phyloP scores from a whole-genome alignment of 35 echinoderm and acorn worm genomes.

The Stichopus chloronotus region DNA sequence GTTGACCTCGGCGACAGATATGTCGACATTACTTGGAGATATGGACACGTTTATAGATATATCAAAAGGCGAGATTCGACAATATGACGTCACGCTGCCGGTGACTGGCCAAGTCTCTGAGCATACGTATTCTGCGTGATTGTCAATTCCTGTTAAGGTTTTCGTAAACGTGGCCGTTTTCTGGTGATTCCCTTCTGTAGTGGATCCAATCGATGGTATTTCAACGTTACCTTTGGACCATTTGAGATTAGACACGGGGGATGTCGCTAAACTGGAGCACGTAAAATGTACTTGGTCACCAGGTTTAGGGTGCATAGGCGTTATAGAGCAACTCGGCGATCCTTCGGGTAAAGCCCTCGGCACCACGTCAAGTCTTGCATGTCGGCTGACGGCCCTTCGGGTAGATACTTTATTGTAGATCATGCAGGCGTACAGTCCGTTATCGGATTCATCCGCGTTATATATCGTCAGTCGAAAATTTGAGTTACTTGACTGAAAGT shows the following conservation, averaged over 20 bases:
- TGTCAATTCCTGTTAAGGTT: constrained; percentile 25
- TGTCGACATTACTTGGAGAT: not conserved
- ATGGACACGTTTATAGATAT: constrained; percentile 54
- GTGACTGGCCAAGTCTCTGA: constrained; percentile 21
- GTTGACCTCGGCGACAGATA: constrained; percentile 14
- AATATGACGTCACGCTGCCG: constrained; percentile 28
- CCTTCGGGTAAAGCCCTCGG: constrained; percentile 6
- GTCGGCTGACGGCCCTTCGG: not conserved
- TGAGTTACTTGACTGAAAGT: not conserved
- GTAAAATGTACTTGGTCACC: constrained; percentile 32
- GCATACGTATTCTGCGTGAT: constrained; percentile 19
- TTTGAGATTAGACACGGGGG: not conserved
- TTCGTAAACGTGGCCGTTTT: constrained; percentile 26
- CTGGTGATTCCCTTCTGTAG: not conserved
- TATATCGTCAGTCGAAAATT: constrained; percentile 37
- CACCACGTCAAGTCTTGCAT: constrained; percentile 8
- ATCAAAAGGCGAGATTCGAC: constrained; percentile 40
- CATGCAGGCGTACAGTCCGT: constrained; percentile 48
- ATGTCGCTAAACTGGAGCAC: constrained; percentile 5
- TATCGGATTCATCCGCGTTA: constrained; percentile 11
- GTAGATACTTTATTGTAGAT: constrained; percentile 23
- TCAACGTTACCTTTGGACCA: constrained; percentile 39
- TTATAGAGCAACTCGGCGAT: constrained; percentile 31
- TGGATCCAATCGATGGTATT: not conserved
- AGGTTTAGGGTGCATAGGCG: constrained; percentile 32